Percentiles rank a stretch among this genome's conserved stretches.
Evolutionary conservation across 2,113 vertebrate genomes (phyloP).

Genomic region (Ginglymostoma cirratum): DNA sequence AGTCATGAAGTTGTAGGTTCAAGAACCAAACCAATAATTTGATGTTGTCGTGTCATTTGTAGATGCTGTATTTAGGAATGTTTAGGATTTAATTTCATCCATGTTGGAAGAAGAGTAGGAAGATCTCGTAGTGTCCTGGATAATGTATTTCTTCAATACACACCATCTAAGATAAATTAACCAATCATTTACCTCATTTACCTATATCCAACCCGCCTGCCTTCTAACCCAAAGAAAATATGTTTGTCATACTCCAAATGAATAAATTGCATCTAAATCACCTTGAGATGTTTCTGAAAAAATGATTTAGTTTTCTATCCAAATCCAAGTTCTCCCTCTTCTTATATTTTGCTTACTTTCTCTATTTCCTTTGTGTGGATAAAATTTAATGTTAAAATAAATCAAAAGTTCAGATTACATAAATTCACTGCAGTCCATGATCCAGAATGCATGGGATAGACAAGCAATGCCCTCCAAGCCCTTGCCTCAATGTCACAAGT

Average conservation of each 20-base stretch:
- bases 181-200: not conserved
- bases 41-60: not conserved
- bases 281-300: not conserved
- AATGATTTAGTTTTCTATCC: not conserved
- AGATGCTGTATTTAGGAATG: not conserved
- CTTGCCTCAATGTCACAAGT: not conserved
- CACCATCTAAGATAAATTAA: not conserved
- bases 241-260: not conserved
- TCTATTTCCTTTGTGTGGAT: not conserved
- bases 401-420: not conserved
- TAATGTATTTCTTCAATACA: not conserved
- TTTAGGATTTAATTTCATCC: not conserved
- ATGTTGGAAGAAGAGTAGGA: not conserved
- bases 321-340: not conserved
- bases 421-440: not conserved
- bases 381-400: slow-evolving; percentile 6
- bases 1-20: not conserved
- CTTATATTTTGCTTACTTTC: not conserved
- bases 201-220: not conserved
- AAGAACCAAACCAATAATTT: not conserved
- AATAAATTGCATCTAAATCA: not conserved
- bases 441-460: not conserved
- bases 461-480: not conserved
- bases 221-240: not conserved
- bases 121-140: not conserved